Percentiles rank a stretch among this genome's conserved stretches.
Evolutionary conservation across 2,797 vertebrate genomes (phyloP).

Genomic region (Eulemur albifrons): DNA sequence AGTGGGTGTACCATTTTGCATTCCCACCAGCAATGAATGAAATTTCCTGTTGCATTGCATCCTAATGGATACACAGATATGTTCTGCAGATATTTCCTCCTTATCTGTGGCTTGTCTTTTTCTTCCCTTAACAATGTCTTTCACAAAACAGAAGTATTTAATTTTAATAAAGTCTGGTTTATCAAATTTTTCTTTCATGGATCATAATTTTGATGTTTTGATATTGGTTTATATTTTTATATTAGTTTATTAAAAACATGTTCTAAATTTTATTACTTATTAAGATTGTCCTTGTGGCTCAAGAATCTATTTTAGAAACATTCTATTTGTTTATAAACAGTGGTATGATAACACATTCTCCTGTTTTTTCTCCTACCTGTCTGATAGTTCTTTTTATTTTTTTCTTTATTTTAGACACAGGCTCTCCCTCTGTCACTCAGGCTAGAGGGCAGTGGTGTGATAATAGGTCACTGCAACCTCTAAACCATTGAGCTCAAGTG

Average conservation of each 20-base stretch:
- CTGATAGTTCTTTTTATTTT: not conserved
- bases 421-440: not conserved
- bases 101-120: too few species aligned
- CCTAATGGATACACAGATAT: not conserved
- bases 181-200: not conserved
- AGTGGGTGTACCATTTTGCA: too few species aligned
- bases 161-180: not conserved
- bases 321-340: not conserved
- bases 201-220: not conserved
- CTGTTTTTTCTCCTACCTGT: not conserved
- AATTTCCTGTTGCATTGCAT: not conserved
- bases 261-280: not conserved
- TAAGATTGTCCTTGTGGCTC: not conserved
- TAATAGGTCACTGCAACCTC: not conserved
- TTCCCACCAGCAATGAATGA: not conserved
- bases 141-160: too few species aligned
- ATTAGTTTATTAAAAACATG: not conserved
- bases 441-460: not conserved
- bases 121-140: too few species aligned
- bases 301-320: not conserved
- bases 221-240: not conserved
- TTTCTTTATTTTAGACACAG: not conserved
- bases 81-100: too few species aligned
- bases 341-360: not conserved
- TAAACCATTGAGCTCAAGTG: not conserved